These are phyloP conservation scores for Hipparchia semele DNA, from an alignment of 2,888 invertebrate genomes.

Conservation along the genomic window DNA sequence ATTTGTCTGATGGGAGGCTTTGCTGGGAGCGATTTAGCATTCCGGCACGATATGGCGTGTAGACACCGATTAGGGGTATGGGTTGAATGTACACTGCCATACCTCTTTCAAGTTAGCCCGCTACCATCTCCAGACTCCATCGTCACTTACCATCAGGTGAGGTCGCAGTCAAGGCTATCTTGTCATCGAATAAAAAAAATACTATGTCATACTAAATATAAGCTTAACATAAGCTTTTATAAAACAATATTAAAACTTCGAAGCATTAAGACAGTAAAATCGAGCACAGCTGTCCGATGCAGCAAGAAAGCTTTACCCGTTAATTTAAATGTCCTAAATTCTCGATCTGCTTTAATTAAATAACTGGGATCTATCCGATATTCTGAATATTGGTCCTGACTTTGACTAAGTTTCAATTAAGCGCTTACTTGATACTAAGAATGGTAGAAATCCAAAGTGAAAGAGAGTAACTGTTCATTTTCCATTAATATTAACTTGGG, in stretches of 20 bases:
- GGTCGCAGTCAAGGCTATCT: no score
- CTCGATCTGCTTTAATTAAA: conserved; percentile 32
- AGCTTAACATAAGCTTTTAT: no score
- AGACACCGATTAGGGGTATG: no score
- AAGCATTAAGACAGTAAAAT: conserved; percentile 16
- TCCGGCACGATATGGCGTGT: no score
- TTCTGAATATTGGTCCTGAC: conserved; percentile 22
- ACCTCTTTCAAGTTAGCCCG: no score
- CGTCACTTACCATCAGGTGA: no score
- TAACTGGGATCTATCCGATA: conserved; percentile 29
- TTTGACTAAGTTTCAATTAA: conserved; percentile 21
- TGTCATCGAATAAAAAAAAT: no score
- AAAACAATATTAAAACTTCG: not conserved
- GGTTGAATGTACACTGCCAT: no score
- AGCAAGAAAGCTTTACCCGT: conserved; percentile 22
- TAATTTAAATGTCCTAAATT: conserved; percentile 29
- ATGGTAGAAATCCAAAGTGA: conserved; percentile 11
- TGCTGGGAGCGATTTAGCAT: no score
- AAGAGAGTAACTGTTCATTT: not conserved
- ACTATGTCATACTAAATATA: no score
- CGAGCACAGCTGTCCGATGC: conserved; percentile 26
- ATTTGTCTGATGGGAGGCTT: no score
- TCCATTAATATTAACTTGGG: not conserved
- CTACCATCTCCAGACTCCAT: no score
- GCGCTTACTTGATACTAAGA: conserved; percentile 24